Evolutionary conservation across 2,888 invertebrate genomes (phyloP).

Genomic region (Danaus chrysippus): DNA sequence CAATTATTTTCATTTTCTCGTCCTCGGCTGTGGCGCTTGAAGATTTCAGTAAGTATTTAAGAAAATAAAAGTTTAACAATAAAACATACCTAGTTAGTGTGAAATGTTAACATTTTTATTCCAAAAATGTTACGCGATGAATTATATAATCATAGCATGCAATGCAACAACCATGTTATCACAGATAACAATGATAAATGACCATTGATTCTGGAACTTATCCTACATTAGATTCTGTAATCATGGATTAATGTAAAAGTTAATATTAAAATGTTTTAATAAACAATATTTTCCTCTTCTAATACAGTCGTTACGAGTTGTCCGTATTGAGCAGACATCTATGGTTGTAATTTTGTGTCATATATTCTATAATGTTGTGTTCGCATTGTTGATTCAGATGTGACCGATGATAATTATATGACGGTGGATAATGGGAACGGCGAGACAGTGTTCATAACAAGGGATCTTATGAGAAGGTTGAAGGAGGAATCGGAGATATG

Average conservation of each 20-base stretch:
- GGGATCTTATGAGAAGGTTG: slow-evolving; percentile 50
- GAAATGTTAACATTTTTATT: neutral
- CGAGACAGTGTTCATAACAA: slow-evolving; percentile 49
- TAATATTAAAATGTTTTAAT: slow-evolving; percentile 8
- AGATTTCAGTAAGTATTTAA: slow-evolving; percentile 47
- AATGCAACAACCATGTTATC: slow-evolving; percentile 10
- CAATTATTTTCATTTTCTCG: slow-evolving; percentile 30
- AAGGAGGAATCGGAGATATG: slow-evolving; percentile 52
- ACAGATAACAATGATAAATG: slow-evolving; percentile 28
- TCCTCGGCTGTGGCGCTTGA: slow-evolving; percentile 36
- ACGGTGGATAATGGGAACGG: slow-evolving; percentile 49
- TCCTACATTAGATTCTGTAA: slow-evolving; percentile 15
- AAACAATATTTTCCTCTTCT: slow-evolving; percentile 16
- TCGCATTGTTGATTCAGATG: slow-evolving; percentile 40
- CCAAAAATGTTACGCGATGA: neutral
- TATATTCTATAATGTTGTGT: too few relatives aligned
- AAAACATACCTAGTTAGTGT: neutral
- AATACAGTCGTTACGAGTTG: slow-evolving; percentile 19
- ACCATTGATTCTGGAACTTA: slow-evolving; percentile 23
- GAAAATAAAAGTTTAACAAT: neutral
- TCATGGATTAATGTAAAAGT: slow-evolving; percentile 10
- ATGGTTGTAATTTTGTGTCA: too few relatives aligned
- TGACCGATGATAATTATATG: slow-evolving; percentile 38
- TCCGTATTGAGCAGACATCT: slow-evolving; percentile 9
- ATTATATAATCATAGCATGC: neutral